Percentiles rank a stretch among this genome's conserved stretches.
Conservation (phyloP, 2,888 invertebrate species). For the Conistra vaccinii region DNA sequence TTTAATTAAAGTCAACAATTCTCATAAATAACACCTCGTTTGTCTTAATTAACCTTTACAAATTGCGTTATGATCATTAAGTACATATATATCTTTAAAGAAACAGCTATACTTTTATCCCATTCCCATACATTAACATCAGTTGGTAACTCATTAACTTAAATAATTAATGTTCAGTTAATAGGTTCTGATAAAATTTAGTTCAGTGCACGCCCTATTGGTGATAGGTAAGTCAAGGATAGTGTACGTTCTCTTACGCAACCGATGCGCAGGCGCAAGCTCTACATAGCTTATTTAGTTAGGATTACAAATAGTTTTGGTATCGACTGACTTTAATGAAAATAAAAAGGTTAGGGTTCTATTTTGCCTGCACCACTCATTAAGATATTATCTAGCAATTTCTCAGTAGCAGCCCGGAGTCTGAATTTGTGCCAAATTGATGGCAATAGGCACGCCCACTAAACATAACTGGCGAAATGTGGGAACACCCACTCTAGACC, state of each 20-base stretch:
- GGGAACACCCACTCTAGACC: no score
- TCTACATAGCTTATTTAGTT: slow-evolving; percentile 50
- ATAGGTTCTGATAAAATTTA: slow-evolving; percentile 35
- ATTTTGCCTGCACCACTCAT: background rate
- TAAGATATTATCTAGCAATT: background rate
- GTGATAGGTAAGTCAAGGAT: slow-evolving; percentile 62
- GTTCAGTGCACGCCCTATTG: slow-evolving; percentile 52
- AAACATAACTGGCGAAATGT: background rate
- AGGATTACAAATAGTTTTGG: slow-evolving; percentile 27
- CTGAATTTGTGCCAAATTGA: background rate
- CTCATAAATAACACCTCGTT: slow-evolving; percentile 32
- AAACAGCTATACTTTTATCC: slow-evolving; percentile 15
- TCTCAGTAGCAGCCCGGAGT: background rate
- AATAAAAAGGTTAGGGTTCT: slow-evolving; percentile 3
- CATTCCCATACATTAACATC: background rate
- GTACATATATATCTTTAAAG: background rate
- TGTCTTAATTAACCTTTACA: slow-evolving; percentile 47
- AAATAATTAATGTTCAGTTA: slow-evolving; percentile 21
- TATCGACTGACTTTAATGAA: background rate
- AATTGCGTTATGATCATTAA: slow-evolving; percentile 11
- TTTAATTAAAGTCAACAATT: slow-evolving; percentile 22
- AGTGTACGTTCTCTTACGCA: slow-evolving; percentile 59
- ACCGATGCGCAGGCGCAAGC: slow-evolving; percentile 53
- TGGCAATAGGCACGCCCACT: background rate
- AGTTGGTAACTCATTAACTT: slow-evolving; percentile 8